Conservation (phyloP, 2,888 invertebrate genomes). For the Callyntrura guangdongensis region DNA sequence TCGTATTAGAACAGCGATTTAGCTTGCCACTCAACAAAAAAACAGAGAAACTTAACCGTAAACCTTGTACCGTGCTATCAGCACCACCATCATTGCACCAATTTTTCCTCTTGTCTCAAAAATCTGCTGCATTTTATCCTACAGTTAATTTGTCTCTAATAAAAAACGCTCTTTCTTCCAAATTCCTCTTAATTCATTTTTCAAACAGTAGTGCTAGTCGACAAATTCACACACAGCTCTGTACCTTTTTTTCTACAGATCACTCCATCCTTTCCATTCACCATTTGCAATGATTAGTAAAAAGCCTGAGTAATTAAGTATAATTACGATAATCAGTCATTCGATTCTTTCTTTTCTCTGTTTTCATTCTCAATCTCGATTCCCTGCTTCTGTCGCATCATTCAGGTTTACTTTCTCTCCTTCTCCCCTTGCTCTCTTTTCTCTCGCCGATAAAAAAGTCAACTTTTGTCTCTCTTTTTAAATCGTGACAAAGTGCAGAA, state of each 20-base stretch:
- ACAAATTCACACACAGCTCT: neutral
- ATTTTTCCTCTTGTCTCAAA: constrained; percentile 44
- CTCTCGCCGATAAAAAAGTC: constrained; percentile 9
- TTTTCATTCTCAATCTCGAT: neutral
- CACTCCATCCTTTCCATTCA: neutral
- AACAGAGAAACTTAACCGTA: neutral
- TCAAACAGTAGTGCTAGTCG: neutral
- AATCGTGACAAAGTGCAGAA: constrained; percentile 73
- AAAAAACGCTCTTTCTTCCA: neutral
- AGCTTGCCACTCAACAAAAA: constrained; percentile 36
- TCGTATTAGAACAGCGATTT: neutral
- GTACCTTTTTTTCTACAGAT: neutral
- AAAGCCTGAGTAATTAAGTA: constrained; percentile 78
- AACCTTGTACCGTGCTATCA: neutral
- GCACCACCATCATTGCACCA: neutral
- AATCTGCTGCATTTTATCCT: constrained; percentile 33
- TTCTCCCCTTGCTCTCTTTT: neutral
- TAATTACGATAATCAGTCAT: constrained; percentile 82
- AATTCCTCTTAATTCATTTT: constrained; percentile 52
- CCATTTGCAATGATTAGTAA: constrained; percentile 29
- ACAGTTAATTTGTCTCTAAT: too few relatives aligned
- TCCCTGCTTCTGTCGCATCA: neutral
- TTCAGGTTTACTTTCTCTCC: too few relatives aligned
- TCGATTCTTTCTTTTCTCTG: constrained; percentile 62
- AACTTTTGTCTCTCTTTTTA: neutral